phyloP scores from a whole-genome alignment of 2,888 invertebrate species.

The Idaea straminata region DNA sequence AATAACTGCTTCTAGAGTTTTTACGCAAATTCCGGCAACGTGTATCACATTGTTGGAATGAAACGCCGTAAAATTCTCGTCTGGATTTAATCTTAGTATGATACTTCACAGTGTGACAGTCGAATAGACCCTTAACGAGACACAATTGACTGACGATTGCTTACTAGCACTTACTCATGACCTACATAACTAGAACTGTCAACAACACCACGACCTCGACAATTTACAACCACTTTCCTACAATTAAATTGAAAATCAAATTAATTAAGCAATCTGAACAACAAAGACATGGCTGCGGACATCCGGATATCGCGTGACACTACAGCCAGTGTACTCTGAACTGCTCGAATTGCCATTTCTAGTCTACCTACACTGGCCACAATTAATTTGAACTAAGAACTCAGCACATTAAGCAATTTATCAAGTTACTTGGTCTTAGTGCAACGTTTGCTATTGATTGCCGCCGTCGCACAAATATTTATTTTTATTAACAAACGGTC shows the following conservation, averaged over 20 bases:
- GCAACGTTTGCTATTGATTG: not conserved
- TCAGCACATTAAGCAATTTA: not conserved
- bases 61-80: too few species aligned
- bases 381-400: not conserved
- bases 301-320: constrained; percentile 49
- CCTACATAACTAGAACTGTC: constrained; percentile 7
- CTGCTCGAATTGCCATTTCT: constrained; percentile 2
- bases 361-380: constrained; percentile 2
- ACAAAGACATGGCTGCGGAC: constrained; percentile 46
- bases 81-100: too few species aligned
- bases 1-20: too few species aligned
- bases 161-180: not conserved
- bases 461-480: too few species aligned
- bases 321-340: constrained; percentile 15
- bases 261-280: constrained; percentile 53
- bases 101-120: too few species aligned
- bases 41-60: too few species aligned
- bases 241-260: constrained; percentile 41
- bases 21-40: too few species aligned
- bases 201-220: constrained; percentile 15
- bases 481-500: too few species aligned
- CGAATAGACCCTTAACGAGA: too few species aligned
- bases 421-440: not conserved
- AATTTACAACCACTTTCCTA: constrained; percentile 29
- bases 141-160: too few species aligned